Conservation (phyloP, 2,113 vertebrate genomes). For the Tretioscincus oriximinensis region DNA sequence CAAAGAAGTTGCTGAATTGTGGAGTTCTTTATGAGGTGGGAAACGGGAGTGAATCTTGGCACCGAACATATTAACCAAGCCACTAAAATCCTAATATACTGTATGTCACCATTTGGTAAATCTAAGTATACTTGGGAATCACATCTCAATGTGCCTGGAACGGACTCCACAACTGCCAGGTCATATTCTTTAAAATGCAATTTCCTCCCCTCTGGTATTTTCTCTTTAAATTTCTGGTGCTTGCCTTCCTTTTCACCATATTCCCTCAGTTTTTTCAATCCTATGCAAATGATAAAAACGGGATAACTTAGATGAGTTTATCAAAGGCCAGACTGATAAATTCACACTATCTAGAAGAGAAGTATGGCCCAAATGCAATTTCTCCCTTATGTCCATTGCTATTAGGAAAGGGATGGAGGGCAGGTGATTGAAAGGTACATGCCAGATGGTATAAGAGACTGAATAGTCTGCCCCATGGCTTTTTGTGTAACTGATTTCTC, state of each 20-base stretch:
- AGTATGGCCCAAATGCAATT: too few species aligned
- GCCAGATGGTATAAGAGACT: too few species aligned
- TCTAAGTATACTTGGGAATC: neutral
- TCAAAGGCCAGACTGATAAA: too few species aligned
- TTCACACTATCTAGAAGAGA: too few species aligned
- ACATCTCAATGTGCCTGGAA: neutral
- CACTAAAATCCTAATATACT: neutral
- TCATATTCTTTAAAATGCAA: neutral
- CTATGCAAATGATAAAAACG: neutral
- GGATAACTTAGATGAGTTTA: neutral
- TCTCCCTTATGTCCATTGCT: too few species aligned
- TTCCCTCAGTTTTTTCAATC: neutral
- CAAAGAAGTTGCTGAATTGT: neutral
- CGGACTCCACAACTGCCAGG: neutral
- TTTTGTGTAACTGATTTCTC: too few species aligned
- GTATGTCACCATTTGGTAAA: neutral
- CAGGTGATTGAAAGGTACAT: too few species aligned
- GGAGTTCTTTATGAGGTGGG: neutral
- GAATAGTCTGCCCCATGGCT: too few species aligned
- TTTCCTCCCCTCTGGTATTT: neutral
- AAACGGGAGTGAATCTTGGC: neutral
- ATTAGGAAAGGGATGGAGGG: too few species aligned
- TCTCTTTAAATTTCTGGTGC: neutral
- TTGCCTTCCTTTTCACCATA: neutral
- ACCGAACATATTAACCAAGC: neutral